Evolutionary conservation across 2,113 vertebrate species (phyloP), one percentile per base, ranked within the genome.

Genomic region (Rhinopomastus cyanomelas): DNA sequence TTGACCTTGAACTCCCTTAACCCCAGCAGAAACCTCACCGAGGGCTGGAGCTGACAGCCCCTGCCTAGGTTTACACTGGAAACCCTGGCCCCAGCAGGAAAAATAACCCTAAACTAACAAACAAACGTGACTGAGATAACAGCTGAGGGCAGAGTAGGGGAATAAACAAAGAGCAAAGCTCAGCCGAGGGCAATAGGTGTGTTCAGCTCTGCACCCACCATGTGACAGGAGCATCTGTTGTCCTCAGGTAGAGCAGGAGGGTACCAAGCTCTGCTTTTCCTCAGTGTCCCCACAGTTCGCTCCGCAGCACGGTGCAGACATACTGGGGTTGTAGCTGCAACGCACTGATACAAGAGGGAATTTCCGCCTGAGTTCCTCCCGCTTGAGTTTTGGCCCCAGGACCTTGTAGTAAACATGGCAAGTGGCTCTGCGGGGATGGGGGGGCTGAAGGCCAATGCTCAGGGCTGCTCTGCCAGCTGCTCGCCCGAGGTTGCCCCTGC

Each of bases 1-100:
- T 26, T 90, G 64, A 57, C 64, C 79, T 91, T 89, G 74, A 79
- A 81, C 89, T 90, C 32, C 42, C 10, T 85, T 81, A 73, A 81
- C 53, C 69, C 6, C 62, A 42, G 66, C 46, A 92, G 49, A 72
- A 87, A 25, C 27, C 39, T 87, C 66, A 79, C 4, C 0, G 2
- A 15, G 20, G 55, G 16, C 19, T 83, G 73, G 55, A 56, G n/a
- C 37, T 51, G 22, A 27, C 12, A 18, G 56, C 39, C 18, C 8
- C 29, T 26, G 71, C 14, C 14, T 2, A 25, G 67, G 46, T 25
- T 81, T 46, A 6, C 13, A 7, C 39, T 88, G 78, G 59, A 79
- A 90, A 61, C 53, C 10, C 6, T n/a, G 49, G 6, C 3, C 57
- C 36, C 1, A 1, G 23, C 66, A 79, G 87, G 86, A 81, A 92